Base-by-base conservation (phyloP, 2,797 vertebrate genomes). In the Notamacropus eugenii region DNA sequence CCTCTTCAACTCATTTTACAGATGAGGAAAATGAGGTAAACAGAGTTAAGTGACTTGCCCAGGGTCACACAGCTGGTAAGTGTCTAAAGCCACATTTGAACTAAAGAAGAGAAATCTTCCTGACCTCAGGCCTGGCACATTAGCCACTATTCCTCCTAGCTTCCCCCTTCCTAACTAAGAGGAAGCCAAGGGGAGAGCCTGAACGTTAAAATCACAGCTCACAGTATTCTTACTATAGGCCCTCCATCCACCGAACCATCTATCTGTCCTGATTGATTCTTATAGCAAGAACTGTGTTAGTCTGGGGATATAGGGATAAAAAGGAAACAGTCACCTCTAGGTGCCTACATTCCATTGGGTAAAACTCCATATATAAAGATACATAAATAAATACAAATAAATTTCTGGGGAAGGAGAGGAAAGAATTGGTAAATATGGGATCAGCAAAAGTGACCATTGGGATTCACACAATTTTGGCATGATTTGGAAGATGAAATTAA, bases 101-200 rank as follows among this genome's bases (percentile, higher is more conserved):
- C 14, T 59, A 11, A 34, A 19, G 34, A 74, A n/a, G 16, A n/a
- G 16, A 34, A n/a, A n/a, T 74, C 8, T 46, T 14, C 13, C 31
- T 67, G 16, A 46, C 19, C 24, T 9, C 8, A 46, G 6, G 3
- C 67, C n/a, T 46, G 2, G 34, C 62, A 2, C 34, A n/a, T 40
- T n/a, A 82, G 31, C n/a, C 67, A 24, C n/a, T 46, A 19, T 24
- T 11, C 19, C 6, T 24, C n/a, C 19, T 82, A 46, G 19, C 13
- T 12, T 3, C 19, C 67, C 2, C 87, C 28, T 97, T 96, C 95
- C 13, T 67, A 67, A 5, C 67, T 93, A 96, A 96, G 87, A 34
- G 67, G 93, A 91, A 96, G 56, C 87, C 96, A 50, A 90, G 90
- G 56, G 19, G 22, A 57, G 6, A 94, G 62, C 46, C 34, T 13